Base-by-base conservation (phyloP, 2,797 vertebrate species). In the Sebastes flavidus region DNA sequence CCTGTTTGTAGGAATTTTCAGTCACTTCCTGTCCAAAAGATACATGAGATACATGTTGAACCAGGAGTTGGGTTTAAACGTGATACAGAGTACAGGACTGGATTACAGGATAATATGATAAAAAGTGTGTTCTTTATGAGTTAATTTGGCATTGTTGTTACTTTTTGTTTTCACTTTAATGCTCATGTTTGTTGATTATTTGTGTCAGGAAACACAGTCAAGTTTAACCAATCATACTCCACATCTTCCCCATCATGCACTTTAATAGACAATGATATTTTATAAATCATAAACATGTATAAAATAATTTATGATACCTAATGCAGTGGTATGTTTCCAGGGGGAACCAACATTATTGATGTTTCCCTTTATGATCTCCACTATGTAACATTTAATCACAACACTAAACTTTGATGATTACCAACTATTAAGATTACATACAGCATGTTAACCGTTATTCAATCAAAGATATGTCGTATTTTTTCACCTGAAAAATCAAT, bases 241-340 rank as follows among this genome's bases (percentile, higher is more conserved):
- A 52, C 27, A 24, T 46, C 8, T n/a, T 65, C 1, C 0, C 59
- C 14, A 34, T 36, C 46, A 27, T 18, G 61, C 25, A 46, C 68
- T 67, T 72, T 42, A 55, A 9, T 11, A 59, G 9, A 59, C 4
- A 30, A 4, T 68, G 12, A n/a, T 18, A 10, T 56, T 0, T 13
- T 4, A 2, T 20, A 18, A 0, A 36, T 11, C 1, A 4, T n/a
- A 0, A 20, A 0, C 11, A 49, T 18, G 13, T 38, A 58, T 13
- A 5, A 42, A 18, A 1, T 42, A 42, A 1, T 49, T 18, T 4
- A 18, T 34, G 22, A 49, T 10, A 5, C 18, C 3, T 10, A 3
- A 36, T 27, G 24, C 18, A n/a, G 8, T 56, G 25, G 6, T 46
- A 2, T 32, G 5, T n/a, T 60, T n/a, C 8, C 6, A 38, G 34